Evolutionary conservation across 2,113 vertebrate species (phyloP), one percentile per base, ranked within the genome.

Genomic region (Microtus montanus): DNA sequence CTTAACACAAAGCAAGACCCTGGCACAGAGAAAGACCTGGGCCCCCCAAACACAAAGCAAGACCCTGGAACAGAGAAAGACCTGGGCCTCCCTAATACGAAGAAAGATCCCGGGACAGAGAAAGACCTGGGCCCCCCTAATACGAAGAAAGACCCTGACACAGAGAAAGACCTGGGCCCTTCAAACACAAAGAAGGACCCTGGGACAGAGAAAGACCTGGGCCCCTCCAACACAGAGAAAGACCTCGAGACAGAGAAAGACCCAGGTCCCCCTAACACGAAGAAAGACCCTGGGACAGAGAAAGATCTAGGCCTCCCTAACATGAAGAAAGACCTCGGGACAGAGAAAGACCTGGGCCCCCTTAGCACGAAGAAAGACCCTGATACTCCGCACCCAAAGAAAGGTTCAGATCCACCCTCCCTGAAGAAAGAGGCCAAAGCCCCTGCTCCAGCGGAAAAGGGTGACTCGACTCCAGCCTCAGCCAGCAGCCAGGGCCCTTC

Each of bases 381-480:
- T 71, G 66, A 33, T 17, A 49, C 28, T 44, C 44, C 41, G 22
- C 86, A 93, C 35, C 71, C 41, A 44, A 63, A 95, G 35, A 79
- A 95, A 79, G 80, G 63, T 49, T 6, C 94, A 15, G 38, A 77
- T 2, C 30, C 87, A 44, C 58, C 52, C 10, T 75, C 52, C 58
- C 30, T 28, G 35, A 90, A 91, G 71, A 85, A 94, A 97, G 93
- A 94, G 24, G 78, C 35, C 33, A 26, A 95, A 95, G 44, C 4
- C 9, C 24, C 33, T 3, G 70, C 41, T 63, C n/a, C 77, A 58
- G 90, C 92, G 38, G 93, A 91, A 88, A 95, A 77, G 49, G 79
- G 2, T 47, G 84, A 35, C 66, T 7, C 2, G 2, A 33, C 47
- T 35, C 33, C 33, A 3, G 63, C 19, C 49, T 90, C 89, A 68